Conservation (phyloP, 2,113 vertebrate genomes). For the Takifugu flavidus region DNA sequence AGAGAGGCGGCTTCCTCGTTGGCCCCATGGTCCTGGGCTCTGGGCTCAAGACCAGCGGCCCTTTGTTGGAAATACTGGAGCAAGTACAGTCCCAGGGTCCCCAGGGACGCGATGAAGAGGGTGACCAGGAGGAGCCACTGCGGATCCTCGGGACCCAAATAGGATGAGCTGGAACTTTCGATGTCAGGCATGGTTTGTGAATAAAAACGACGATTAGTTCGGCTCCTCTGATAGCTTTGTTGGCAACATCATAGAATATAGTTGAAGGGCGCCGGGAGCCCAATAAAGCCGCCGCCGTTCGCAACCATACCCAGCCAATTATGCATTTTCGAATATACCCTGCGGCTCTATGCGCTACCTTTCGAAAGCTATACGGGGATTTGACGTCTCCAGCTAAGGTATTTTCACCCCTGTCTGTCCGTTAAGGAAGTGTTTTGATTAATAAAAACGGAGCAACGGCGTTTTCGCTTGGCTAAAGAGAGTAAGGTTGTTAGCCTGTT, state of each 20-base stretch:
- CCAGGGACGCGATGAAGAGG: conserved; percentile 79
- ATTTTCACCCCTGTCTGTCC: conserved; percentile 3
- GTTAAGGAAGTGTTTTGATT: neutral
- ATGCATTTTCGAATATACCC: too few species aligned
- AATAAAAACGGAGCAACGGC: neutral
- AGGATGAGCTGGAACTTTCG: conserved; percentile 60
- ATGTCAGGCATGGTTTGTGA: conserved; percentile 75
- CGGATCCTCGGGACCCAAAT: conserved; percentile 69
- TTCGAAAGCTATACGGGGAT: neutral
- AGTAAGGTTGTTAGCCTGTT: conserved; percentile 48
- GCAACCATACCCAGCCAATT: neutral
- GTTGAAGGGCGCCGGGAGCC: neutral
- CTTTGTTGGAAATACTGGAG: conserved; percentile 74
- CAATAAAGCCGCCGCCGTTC: conserved; percentile 12
- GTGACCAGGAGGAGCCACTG: conserved; percentile 81
- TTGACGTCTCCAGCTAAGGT: neutral
- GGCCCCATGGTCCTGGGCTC: conserved; percentile 25
- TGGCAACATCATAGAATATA: conserved; percentile 19
- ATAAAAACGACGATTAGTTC: conserved; percentile 31
- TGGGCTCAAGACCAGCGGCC: conserved; percentile 10
- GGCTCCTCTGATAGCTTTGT: conserved; percentile 27
- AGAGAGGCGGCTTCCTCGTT: conserved; percentile 75
- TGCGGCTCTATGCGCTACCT: neutral
- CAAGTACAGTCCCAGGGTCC: conserved; percentile 77
- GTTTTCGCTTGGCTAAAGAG: conserved; percentile 14